Base-by-base conservation (phyloP, 1,140 invertebrate species). In the Drosophila pachea region DNA sequence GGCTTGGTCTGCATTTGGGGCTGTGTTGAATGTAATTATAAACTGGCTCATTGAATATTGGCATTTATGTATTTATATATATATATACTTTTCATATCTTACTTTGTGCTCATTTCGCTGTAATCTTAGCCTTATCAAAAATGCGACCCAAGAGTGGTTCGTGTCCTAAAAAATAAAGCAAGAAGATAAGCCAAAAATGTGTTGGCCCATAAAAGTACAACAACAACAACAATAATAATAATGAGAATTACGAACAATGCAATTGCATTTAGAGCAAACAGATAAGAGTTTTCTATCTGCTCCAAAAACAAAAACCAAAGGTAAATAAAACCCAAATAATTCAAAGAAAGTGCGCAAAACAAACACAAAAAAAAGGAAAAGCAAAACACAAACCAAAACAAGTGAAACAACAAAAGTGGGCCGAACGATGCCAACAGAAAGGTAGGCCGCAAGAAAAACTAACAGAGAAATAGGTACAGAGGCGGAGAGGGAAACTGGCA, bases 201-300 rank as follows among this genome's bases (percentile, higher is more conserved):
- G 75, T 61, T 68, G 55, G 48, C 43, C 53, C 62, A 71, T 64
- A 73, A 56, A 78, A 68, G n/a, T 50, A 50, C 63, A 68, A 59
- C 43, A 59, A 59, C 3, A 60, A 36, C 33, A 49, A 49, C 11
- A 59, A 9, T 6, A 38, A 59, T 4, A 47, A 55, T 16, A 54
- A 36, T n/a, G 43, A 47, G 29, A 40, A 47, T 7, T 47, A 59
- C 53, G 58, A 32, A 65, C 73, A 83, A 74, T 83, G 78, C 78
- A 82, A 67, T 71, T 81, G 74, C 78, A 82, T 78, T 78, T 56
- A 74, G 55, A 59, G 50, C 61, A 65, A 14, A 8, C 59, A 14
- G 74, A 81, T 81, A 81, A 71, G 47, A 50, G 35, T 35, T 7
- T 40, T 32, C 12, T 22, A 22, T 22, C 22, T 22, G 22, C 22